Evolutionary conservation across 2,113 vertebrate genomes (phyloP).

Genomic region (Myodes glareolus): DNA sequence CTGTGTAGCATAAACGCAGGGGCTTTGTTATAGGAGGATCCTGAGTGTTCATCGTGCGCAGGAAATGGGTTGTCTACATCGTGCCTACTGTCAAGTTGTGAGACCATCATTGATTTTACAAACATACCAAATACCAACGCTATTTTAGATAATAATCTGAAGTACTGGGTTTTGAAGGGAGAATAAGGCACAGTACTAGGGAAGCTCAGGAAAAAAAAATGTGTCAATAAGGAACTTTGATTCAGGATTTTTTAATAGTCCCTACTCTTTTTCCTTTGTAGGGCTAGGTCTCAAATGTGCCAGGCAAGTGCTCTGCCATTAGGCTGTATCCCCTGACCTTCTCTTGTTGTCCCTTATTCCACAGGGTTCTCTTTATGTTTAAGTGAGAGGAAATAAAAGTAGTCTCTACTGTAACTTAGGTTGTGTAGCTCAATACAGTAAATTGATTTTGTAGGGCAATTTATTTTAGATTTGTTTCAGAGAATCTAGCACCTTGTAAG

Average conservation of each 20-base stretch:
- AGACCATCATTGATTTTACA: background rate
- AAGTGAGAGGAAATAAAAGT: background rate
- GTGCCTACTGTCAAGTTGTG: background rate
- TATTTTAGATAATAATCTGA: background rate
- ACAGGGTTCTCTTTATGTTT: background rate
- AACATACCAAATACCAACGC: background rate
- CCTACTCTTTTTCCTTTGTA: background rate
- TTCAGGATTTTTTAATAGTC: background rate
- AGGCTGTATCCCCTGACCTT: background rate
- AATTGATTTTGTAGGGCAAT: background rate
- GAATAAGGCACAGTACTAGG: background rate
- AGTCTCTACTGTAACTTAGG: background rate
- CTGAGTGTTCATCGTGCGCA: background rate
- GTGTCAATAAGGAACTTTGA: background rate
- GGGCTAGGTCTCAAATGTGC: background rate
- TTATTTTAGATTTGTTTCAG: background rate
- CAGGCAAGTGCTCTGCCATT: background rate
- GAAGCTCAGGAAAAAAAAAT: background rate
- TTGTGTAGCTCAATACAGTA: background rate
- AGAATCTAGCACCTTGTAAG: background rate
- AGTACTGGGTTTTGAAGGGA: background rate
- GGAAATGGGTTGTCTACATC: background rate
- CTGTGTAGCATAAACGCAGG: background rate
- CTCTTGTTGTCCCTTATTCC: background rate
- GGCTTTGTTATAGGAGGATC: background rate